Conservation (phyloP, 2,797 vertebrate genomes). For the Gymnodraco acuticeps region DNA sequence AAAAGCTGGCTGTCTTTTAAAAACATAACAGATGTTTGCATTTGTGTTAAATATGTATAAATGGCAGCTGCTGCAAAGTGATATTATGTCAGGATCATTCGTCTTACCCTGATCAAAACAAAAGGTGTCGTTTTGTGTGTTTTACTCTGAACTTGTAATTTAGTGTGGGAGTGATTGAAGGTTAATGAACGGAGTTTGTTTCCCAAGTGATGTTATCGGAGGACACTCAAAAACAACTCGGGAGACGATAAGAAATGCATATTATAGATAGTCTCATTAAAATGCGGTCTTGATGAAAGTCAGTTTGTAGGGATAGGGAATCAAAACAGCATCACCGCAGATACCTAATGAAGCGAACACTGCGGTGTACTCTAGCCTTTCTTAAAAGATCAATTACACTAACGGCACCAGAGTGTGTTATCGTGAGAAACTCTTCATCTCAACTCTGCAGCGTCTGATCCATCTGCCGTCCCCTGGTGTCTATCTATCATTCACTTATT, state of each 20-base stretch:
- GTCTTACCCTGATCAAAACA: conserved; percentile 15
- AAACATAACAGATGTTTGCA: conserved; percentile 19
- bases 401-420: conserved; percentile 25
- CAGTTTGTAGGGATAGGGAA: conserved; percentile 1
- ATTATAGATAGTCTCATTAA: conserved; percentile 33
- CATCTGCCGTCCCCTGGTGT: not conserved
- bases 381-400: conserved; percentile 48
- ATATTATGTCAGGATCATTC: conserved; percentile 19
- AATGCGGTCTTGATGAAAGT: conserved; percentile 23
- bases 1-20: not conserved
- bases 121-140: conserved; percentile 23
- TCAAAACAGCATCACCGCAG: conserved; percentile 41
- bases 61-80: conserved; percentile 29
- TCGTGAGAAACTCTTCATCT: conserved; percentile 19
- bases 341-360: conserved; percentile 54
- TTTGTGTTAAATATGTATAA: conserved; percentile 31
- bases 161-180: conserved; percentile 2
- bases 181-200: conserved; percentile 52
- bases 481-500: not conserved
- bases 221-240: conserved; percentile 17
- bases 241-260: conserved; percentile 27
- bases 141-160: conserved; percentile 15
- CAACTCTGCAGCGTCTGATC: conserved; percentile 27
- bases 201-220: conserved; percentile 30
- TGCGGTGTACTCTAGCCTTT: conserved; percentile 27